Conservation (phyloP, 2,797 vertebrate genomes). For the Arctocebus calabarensis region DNA sequence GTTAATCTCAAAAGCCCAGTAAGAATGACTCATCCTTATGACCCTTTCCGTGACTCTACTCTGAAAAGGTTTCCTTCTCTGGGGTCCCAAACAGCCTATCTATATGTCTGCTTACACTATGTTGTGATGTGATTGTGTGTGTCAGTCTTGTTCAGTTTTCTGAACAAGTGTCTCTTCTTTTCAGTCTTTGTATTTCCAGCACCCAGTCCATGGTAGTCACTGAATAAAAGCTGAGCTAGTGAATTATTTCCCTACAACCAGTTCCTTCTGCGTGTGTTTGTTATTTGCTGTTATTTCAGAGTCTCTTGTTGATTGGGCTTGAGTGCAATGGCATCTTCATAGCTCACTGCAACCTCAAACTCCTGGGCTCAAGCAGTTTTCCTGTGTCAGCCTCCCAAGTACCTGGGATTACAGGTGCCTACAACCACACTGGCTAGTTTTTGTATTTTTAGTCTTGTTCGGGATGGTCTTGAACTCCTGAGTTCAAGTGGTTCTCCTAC, state of each 20-base stretch:
- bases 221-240: slow-evolving; percentile 2
- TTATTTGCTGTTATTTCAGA: neutral
- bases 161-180: neutral
- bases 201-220: neutral
- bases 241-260: neutral
- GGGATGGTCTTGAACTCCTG: neutral
- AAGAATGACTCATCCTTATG: neutral
- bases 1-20: neutral
- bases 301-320: neutral
- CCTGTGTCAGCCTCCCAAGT: neutral
- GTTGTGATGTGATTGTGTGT: neutral
- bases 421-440: neutral
- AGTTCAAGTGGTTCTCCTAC: neutral
- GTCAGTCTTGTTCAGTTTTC: neutral
- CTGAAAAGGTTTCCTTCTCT: neutral
- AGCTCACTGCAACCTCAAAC: neutral
- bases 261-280: neutral
- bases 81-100: neutral
- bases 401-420: neutral
- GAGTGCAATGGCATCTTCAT: neutral
- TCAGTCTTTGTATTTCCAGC: neutral
- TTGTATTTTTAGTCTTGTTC: neutral
- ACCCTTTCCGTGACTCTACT: neutral
- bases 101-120: neutral
- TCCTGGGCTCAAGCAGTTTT: neutral